phyloP scores from a whole-genome alignment of 2,888 invertebrate genomes.

The Acholoe squamosa region DNA sequence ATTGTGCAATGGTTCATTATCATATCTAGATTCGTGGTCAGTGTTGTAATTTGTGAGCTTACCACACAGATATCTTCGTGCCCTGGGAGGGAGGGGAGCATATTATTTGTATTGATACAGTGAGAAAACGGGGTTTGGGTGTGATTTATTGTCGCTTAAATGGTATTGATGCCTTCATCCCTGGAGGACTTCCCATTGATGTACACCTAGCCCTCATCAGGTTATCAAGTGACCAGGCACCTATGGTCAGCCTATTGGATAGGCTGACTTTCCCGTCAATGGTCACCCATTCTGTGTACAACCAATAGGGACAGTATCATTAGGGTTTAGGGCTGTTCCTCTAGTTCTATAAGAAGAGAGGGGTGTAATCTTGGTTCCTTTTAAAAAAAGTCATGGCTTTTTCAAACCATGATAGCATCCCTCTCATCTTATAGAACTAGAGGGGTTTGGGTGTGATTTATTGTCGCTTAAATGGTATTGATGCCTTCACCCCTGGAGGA shows the following conservation, averaged over 20 bases:
- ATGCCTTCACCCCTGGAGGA: neutral
- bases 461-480: constrained; percentile 21
- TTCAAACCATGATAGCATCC: no score
- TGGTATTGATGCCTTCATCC: neutral
- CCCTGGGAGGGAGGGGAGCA: neutral
- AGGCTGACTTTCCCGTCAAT: no score
- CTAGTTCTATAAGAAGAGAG: no score
- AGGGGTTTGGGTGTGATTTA: constrained; percentile 11
- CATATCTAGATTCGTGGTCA: no score
- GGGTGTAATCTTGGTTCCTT: no score
- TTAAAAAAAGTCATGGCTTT: no score
- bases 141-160: constrained; percentile 21
- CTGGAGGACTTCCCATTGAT: neutral
- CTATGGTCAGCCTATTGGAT: no score
- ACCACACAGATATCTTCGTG: neutral
- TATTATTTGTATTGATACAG: neutral
- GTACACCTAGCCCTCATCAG: neutral
- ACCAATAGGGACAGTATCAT: no score
- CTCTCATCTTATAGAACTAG: no score
- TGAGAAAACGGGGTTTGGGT: neutral
- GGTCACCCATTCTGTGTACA: no score
- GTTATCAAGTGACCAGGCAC: no score
- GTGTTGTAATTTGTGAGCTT: neutral
- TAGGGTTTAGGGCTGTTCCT: no score
- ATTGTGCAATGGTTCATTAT: neutral